Percentiles rank a stretch among this genome's conserved stretches.
Conservation (phyloP, 2,888 invertebrate genomes). For the Keiferia lycopersicella region DNA sequence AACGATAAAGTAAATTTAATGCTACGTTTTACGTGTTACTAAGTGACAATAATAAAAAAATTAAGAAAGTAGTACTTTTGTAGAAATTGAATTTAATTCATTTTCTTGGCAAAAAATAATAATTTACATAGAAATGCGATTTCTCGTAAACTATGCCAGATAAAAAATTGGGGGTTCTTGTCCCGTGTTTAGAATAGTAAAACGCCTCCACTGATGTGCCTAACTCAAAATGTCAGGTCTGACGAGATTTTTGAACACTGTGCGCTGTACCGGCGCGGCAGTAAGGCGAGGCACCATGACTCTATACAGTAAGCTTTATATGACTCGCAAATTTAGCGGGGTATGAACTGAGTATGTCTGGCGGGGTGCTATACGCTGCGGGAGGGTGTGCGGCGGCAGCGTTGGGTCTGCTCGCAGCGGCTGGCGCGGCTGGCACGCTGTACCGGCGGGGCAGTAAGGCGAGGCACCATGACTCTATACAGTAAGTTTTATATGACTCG, state of each 20-base stretch:
- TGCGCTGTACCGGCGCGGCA: slow-evolving; percentile 85
- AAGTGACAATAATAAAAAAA: no score
- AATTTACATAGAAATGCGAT: no score
- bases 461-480: slow-evolving; percentile 84
- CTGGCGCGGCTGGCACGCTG: slow-evolving; percentile 85
- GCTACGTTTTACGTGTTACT: no score
- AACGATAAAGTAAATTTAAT: no score
- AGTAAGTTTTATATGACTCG: slow-evolving; percentile 78
- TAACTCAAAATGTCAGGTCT: no score
- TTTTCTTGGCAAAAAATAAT: no score
- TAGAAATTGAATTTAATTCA: no score
- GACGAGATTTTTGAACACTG: background rate
- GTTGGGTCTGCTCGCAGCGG: slow-evolving; percentile 83
- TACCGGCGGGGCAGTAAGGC: slow-evolving; percentile 85
- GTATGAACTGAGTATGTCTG: slow-evolving; percentile 83
- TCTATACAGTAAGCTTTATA: slow-evolving; percentile 84
- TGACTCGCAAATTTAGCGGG: no score
- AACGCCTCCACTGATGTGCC: no score
- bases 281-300: slow-evolving; percentile 85
- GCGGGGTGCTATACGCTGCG: slow-evolving; percentile 85
- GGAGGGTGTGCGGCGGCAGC: slow-evolving; percentile 87
- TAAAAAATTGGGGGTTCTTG: no score
- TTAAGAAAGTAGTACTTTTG: no score
- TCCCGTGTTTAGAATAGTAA: no score
- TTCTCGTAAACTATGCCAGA: background rate